A percentile compares a stretch with the other conserved stretches of the same genome.
phyloP scores from a whole-genome alignment of 2,888 invertebrate species.

The Napeogenes inachia region DNA sequence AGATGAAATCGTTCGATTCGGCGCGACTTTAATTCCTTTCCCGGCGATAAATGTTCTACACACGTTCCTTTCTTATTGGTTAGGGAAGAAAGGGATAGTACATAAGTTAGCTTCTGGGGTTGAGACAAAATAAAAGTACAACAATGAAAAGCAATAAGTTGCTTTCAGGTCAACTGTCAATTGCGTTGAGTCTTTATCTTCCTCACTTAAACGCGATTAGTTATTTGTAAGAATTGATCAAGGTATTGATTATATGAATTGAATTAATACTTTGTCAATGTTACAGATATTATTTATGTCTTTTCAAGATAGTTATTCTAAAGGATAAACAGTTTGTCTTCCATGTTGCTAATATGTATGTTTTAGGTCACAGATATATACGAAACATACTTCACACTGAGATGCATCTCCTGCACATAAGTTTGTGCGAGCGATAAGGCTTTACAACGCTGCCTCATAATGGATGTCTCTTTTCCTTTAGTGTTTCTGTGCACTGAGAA shows the following conservation, averaged over 20 bases:
- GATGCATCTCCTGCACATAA: neutral
- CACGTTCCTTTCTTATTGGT: constrained; percentile 45
- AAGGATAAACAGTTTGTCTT: neutral
- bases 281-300: no score
- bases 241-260: neutral
- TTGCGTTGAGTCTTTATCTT: constrained; percentile 28
- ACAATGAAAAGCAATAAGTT: constrained; percentile 36
- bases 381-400: neutral
- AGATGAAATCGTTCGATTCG: constrained; percentile 74
- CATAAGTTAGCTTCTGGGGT: constrained; percentile 53
- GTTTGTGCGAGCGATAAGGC: constrained; percentile 2
- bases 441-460: constrained; percentile 2
- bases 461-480: constrained; percentile 5
- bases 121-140: constrained; percentile 42
- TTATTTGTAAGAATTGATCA: constrained; percentile 12
- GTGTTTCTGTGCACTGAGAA: neutral
- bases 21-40: constrained; percentile 74
- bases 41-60: constrained; percentile 64
- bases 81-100: constrained; percentile 41
- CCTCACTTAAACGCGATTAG: constrained; percentile 23
- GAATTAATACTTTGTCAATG: no score
- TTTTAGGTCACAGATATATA: neutral
- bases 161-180: constrained; percentile 37
- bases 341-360: constrained; percentile 11
- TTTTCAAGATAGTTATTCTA: no score